Evolutionary conservation across 2,113 vertebrate genomes (phyloP).

Genomic region (Ammodytes dubius): DNA sequence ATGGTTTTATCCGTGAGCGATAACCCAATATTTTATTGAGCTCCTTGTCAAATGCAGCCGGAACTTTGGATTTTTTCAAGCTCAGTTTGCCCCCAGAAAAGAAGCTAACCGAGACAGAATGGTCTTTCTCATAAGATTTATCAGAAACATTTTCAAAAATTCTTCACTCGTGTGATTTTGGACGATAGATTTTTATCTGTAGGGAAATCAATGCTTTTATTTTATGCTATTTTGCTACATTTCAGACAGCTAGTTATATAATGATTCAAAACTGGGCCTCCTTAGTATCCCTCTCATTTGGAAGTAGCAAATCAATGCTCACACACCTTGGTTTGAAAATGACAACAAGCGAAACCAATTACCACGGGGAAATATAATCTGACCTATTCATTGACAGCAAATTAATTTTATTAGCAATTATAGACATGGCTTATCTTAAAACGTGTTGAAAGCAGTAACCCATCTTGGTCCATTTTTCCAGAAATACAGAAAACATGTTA

Average conservation of each 20-base stretch:
- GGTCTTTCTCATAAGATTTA: not conserved
- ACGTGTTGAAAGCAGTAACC: constrained; percentile 21
- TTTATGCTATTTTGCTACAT: not conserved
- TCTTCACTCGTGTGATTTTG: not conserved
- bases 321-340: constrained; percentile 44
- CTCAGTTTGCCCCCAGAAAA: not conserved
- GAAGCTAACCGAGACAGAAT: too few relatives aligned
- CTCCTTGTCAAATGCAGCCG: not conserved
- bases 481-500: not conserved
- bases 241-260: not conserved
- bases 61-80: too few relatives aligned
- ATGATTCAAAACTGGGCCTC: not conserved
- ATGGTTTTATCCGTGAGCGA: not conserved
- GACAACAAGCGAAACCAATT: constrained; percentile 29
- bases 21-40: not conserved
- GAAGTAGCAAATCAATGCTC: constrained; percentile 23
- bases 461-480: not conserved
- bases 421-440: constrained; percentile 15
- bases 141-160: not conserved
- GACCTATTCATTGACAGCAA: constrained; percentile 45
- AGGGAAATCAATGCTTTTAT: not conserved
- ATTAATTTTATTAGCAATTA: constrained; percentile 41
- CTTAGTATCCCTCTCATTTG: constrained; percentile 16
- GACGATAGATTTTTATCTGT: not conserved
- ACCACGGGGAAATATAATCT: constrained; percentile 58